Evolutionary conservation across 2,888 invertebrate species (phyloP), one percentile per base, ranked within the genome.

Genomic region (Notodromas monacha): DNA sequence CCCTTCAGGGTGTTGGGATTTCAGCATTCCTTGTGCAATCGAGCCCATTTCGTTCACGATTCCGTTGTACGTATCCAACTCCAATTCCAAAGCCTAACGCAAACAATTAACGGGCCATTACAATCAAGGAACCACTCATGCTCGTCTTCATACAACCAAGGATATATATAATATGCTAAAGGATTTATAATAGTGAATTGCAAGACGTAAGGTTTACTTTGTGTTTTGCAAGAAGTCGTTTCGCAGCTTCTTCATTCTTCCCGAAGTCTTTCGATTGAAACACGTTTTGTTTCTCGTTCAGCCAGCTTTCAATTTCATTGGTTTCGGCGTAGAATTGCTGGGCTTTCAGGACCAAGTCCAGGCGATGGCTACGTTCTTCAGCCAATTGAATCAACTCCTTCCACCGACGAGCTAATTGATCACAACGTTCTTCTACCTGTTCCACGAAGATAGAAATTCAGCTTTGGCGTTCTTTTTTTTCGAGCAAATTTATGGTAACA

Each of bases 261-360:
- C 81, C 81, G 36, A 68, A 69, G 46, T 81, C 77, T 0, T 65
- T 66, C n/a, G 68, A 68, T 16, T 63, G 61, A 4, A 84, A 51
- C 15, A 70, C 63, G 35, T 72, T 68, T 29, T 65, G 67, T 46
- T 72, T 72, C 51, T 86, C 84, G 21, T 65, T 65, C 36, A 86
- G 57, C 84, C 84, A 86, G 14, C 69, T 65, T 50, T 86, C 86
- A 36, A 86, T 70, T 50, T 81, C 81, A 28, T 65, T 65, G 8
- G 76, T 73, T 46, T 81, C 79, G 43, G 73, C 74, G 51, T 73
- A 62, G 54, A 73, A 79, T 55, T 81, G 76, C 49, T 86, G 86
- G 6, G 77, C 72, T 44, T 68, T 68, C 32, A 84, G 54, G 0
- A 77, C 74, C 36, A 74, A 58, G 39, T 84, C 81, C 34, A 86